phyloP scores from a whole-genome alignment of 2,888 invertebrate species.

The Sesamia inferens region DNA sequence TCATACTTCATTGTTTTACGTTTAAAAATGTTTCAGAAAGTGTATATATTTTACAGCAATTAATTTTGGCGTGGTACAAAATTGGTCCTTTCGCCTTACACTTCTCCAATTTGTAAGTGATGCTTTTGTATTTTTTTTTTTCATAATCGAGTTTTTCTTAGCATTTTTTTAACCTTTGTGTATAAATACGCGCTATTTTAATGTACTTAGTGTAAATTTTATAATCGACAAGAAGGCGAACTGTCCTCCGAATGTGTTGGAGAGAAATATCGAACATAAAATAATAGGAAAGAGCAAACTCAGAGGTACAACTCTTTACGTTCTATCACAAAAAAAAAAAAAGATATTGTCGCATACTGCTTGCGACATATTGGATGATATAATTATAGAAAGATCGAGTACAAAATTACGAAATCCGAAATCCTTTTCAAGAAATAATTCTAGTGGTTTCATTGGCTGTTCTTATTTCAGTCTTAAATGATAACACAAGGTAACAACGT shows the following conservation, averaged over 20 bases:
- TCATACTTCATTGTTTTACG: slow-evolving; percentile 22
- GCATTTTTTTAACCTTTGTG: slow-evolving; percentile 66
- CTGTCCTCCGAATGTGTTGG: slow-evolving; percentile 40
- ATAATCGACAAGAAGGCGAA: slow-evolving; percentile 52
- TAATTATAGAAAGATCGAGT: neutral
- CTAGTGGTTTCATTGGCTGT: slow-evolving; percentile 1
- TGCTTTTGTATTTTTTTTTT: slow-evolving; percentile 74
- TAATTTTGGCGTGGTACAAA: slow-evolving; percentile 17
- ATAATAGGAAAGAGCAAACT: neutral
- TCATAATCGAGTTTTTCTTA: slow-evolving; percentile 74
- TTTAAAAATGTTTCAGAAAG: slow-evolving; percentile 17
- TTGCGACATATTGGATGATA: neutral
- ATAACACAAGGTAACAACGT: no score
- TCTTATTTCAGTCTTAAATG: neutral
- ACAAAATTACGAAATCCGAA: neutral
- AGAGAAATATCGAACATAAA: neutral
- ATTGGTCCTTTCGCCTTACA: slow-evolving; percentile 59
- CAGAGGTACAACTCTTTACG: neutral
- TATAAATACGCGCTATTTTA: slow-evolving; percentile 62
- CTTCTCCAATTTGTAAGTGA: slow-evolving; percentile 72
- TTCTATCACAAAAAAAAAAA: neutral
- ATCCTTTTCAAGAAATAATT: neutral
- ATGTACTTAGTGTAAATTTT: slow-evolving; percentile 71
- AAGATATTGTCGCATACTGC: neutral
- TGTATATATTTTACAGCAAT: slow-evolving; percentile 1